phyloP scores from a whole-genome alignment of 2,113 vertebrate genomes.

The Athene cunicularia region DNA sequence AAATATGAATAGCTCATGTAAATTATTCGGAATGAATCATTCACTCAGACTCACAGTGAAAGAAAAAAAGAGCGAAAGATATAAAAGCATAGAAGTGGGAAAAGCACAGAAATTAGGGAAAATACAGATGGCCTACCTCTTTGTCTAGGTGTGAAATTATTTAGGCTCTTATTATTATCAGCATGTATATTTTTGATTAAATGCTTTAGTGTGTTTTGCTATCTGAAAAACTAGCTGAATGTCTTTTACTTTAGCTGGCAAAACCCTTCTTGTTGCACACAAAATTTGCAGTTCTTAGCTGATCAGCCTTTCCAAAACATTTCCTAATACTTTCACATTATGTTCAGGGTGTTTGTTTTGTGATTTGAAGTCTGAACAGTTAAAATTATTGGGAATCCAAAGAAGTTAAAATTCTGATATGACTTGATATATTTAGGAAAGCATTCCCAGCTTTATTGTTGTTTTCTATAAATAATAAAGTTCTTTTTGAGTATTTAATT shows the following conservation, averaged over 20 bases:
- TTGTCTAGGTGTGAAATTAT: background rate
- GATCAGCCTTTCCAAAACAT: background rate
- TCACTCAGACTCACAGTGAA: background rate
- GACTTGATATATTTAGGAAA: background rate
- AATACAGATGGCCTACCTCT: background rate
- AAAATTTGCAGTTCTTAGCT: background rate
- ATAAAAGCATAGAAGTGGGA: background rate
- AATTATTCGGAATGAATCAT: background rate
- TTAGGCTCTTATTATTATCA: background rate
- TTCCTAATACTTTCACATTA: background rate
- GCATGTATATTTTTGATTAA: background rate
- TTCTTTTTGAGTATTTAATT: background rate
- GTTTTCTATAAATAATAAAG: background rate
- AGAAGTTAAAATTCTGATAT: background rate
- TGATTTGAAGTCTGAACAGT: background rate
- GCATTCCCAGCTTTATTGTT: background rate
- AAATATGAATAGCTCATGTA: background rate
- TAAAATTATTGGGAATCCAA: background rate
- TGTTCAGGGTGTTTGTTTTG: background rate
- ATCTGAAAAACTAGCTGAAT: background rate
- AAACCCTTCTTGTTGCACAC: background rate
- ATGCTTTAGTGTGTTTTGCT: background rate
- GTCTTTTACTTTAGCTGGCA: background rate
- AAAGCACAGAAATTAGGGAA: background rate
- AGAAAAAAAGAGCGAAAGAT: background rate